Base-by-base conservation (phyloP, 1,140 invertebrate genomes). In the Physella acuta region DNA sequence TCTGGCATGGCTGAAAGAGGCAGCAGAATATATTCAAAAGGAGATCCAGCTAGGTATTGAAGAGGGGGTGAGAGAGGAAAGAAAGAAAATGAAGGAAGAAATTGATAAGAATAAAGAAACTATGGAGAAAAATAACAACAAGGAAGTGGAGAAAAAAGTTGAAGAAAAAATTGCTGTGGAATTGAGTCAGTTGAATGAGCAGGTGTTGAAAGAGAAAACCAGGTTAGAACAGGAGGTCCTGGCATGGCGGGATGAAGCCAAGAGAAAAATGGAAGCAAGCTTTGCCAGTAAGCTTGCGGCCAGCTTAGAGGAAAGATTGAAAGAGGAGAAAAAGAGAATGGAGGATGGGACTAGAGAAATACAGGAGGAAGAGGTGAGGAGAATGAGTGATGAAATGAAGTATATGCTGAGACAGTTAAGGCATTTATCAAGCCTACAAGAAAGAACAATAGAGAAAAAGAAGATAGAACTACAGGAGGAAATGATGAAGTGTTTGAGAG, bases 301-400 rank as follows among this genome's bases (percentile, higher is more conserved):
- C 30, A 28, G 52, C 5, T 2, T 52, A 24, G 30, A 64, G 3
- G 26, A 28, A 28, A 64, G n/a, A 16, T 2, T 64, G 17, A 14
- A 17, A 37, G 62, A 64, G 28, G 49, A 51, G 4, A 64, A 52
- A 24, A 24, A 51, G 44, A 34, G 39, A 64, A 34, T 51, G 49
- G 62, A 51, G 60, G 31, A 30, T 16, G 17, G 60, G 49, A 11
- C 28, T 62, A 33, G 37, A 64, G 26, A 36, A 64, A 52, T 39
- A 64, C 2, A 52, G 49, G 62, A 64, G 62, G 31, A 49, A 64
- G n/a, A 51, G 49, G 30, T 24, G n/a, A n/a, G n/a, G n/a, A n/a
- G n/a, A n/a, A n/a, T n/a, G n/a, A n/a, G n/a, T n/a, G n/a, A n/a
- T n/a, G n/a, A n/a, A n/a, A n/a, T n/a, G n/a, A n/a, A n/a, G n/a